Base-by-base conservation (phyloP, 2,113 vertebrate genomes). In the Tachuris rubrigastra region DNA sequence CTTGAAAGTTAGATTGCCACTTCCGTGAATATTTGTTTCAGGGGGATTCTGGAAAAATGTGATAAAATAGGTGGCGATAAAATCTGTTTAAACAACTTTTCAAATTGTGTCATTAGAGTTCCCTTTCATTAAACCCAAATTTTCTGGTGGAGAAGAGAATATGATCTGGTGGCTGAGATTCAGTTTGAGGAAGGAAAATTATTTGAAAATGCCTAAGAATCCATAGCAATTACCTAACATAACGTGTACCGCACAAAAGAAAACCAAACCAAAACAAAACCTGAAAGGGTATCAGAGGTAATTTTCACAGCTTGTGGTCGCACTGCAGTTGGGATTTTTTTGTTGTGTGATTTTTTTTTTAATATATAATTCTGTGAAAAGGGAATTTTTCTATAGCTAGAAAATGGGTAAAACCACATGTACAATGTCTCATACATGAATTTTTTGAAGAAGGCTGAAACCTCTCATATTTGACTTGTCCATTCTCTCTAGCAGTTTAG, bases 311-410 rank as follows among this genome's bases (percentile, higher is more conserved):
- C 1, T 69, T 4, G 4, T 74, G 1, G 2, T 30, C 9, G 56
- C 52, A 5, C 14, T 46, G 1, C 2, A 59, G 56, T 21, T 60
- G 8, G 5, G 6, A 8, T 25, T 17, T 35, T 23, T 6, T 39
- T 13, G 6, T 35, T 68, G 42, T 16, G 5, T 16, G 2, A 7
- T 12, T 14, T 8, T 33, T 30, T 49, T 65, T 35, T 10, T 24
- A 18, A 35, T 22, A 39, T 56, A 50, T 19, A 75, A 50, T 46
- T 21, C 18, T 46, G 2, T 41, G 20, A 8, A 85, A 47, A 10
- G 2, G 0, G 1, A 44, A 3, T 17, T 68, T 59, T 73, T 80
- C 28, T 8, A 4, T 17, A 50, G 3, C 1, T 52, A 42, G 22
- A 74, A 50, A 77, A 81, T 9, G 4, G 10, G 2, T 3, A 63